A percentile compares a stretch with the other conserved stretches of the same genome.
Conservation (phyloP, 2,888 invertebrate species). For the Drosophila percnosoma region DNA sequence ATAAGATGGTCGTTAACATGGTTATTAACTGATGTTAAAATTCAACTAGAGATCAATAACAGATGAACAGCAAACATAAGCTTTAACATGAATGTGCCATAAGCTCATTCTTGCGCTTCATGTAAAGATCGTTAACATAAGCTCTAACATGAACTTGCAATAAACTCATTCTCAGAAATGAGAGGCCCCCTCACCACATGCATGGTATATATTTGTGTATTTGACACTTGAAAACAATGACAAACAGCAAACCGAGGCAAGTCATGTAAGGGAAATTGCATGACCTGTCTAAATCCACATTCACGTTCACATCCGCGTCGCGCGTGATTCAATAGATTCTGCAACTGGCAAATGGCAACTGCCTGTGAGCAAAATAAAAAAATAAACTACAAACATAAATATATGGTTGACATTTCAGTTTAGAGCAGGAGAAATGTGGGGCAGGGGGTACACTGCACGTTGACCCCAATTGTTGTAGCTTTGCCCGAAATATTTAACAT, state of each 20-base stretch:
- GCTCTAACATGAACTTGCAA: background rate
- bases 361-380: conserved; percentile 22
- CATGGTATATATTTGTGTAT: background rate
- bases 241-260: conserved; percentile 10
- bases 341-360: conserved; percentile 29
- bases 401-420: conserved; percentile 19
- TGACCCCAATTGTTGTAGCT: conserved; percentile 70
- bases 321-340: conserved; percentile 39
- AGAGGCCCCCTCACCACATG: too few species aligned
- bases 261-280: conserved; percentile 48
- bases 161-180: background rate
- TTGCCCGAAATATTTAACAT: conserved; percentile 64
- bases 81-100: background rate
- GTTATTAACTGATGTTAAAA: background rate
- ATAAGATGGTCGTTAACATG: background rate
- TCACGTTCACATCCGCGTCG: conserved; percentile 9
- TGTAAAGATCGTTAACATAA: background rate
- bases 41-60: background rate
- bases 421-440: background rate
- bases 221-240: conserved; percentile 8
- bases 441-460: conserved; percentile 35
- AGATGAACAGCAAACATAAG: background rate
- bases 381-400: conserved; percentile 37
- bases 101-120: background rate
- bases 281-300: conserved; percentile 31